These are phyloP conservation scores for Timema podura DNA, from an alignment of 2,888 invertebrate species.

Conservation along the genomic window DNA sequence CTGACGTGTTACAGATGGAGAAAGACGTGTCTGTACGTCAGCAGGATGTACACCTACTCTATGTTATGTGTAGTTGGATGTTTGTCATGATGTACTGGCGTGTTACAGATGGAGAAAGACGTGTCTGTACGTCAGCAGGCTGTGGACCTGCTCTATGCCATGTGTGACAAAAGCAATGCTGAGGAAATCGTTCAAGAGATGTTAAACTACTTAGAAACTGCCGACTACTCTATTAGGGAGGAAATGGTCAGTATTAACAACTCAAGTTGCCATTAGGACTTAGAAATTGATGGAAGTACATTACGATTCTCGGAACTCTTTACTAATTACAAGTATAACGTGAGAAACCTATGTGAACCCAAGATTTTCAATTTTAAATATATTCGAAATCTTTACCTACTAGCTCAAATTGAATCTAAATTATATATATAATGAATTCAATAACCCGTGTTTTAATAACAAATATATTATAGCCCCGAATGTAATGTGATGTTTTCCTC, in stretches of 20 bases:
- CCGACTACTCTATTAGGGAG: slow-evolving; percentile 98
- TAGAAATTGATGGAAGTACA: no score
- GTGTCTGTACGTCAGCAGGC: slow-evolving; percentile 97
- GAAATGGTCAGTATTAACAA: slow-evolving; percentile 73
- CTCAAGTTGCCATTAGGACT: no score
- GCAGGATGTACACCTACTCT: slow-evolving; percentile 91
- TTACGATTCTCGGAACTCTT: no score
- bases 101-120: slow-evolving; percentile 87
- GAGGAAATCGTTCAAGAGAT: slow-evolving; percentile 99
- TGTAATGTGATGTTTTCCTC: no score
- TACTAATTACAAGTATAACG: no score
- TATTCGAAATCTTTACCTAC: no score
- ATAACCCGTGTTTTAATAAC: no score
- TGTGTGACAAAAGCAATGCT: slow-evolving; percentile 99
- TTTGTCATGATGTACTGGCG: slow-evolving; percentile 10
- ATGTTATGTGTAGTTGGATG: neutral
- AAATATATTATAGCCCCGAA: no score
- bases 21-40: slow-evolving; percentile 97
- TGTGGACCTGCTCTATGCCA: slow-evolving; percentile 96
- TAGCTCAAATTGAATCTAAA: no score
- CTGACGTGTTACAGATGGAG: slow-evolving; percentile 67
- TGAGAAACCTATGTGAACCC: no score
- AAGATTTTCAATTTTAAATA: no score
- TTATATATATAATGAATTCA: no score
- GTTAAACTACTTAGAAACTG: slow-evolving; percentile 97